phyloP scores from a whole-genome alignment of 2,888 invertebrate genomes.

The Hypercompe scribonia region DNA sequence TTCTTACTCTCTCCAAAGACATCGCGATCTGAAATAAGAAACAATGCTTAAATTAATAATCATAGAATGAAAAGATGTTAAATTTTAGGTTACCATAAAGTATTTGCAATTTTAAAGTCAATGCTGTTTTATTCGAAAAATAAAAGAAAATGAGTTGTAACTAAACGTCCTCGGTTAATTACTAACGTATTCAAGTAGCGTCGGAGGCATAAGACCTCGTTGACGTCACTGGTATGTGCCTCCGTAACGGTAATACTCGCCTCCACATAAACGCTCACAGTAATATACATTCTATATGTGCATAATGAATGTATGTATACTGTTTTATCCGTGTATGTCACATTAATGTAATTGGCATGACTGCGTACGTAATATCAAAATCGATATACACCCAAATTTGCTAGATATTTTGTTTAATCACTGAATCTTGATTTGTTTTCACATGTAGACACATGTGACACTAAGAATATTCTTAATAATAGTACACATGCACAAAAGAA shows the following conservation, averaged over 20 bases:
- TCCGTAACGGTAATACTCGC: conserved; percentile 86
- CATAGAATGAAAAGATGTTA: background rate
- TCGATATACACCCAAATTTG: conserved; percentile 77
- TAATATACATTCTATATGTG: conserved; percentile 29
- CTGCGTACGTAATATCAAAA: conserved; percentile 71
- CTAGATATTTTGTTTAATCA: conserved; percentile 49
- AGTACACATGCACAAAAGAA: background rate
- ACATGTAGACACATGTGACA: conserved; percentile 46
- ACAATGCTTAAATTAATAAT: conserved; percentile 32
- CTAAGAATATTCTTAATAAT: background rate
- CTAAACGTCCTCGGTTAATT: conserved; percentile 71
- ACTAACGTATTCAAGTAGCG: conserved; percentile 80
- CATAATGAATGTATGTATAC: conserved; percentile 31
- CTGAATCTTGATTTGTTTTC: conserved; percentile 49
- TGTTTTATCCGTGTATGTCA: conserved; percentile 60
- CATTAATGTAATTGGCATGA: conserved; percentile 75
- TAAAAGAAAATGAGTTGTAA: conserved; percentile 50
- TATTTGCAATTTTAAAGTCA: conserved; percentile 17
- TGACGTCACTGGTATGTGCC: conserved; percentile 86
- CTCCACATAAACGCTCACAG: conserved; percentile 72
- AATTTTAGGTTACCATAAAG: background rate
- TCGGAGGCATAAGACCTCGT: conserved; percentile 80
- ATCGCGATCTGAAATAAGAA: conserved; percentile 82
- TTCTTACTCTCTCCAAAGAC: conserved; percentile 81
- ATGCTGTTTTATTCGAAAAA: conserved; percentile 18